Evolutionary conservation across 2,797 vertebrate genomes (phyloP), one percentile per base, ranked within the genome.

Genomic region (Chaetodon trifasciatus): DNA sequence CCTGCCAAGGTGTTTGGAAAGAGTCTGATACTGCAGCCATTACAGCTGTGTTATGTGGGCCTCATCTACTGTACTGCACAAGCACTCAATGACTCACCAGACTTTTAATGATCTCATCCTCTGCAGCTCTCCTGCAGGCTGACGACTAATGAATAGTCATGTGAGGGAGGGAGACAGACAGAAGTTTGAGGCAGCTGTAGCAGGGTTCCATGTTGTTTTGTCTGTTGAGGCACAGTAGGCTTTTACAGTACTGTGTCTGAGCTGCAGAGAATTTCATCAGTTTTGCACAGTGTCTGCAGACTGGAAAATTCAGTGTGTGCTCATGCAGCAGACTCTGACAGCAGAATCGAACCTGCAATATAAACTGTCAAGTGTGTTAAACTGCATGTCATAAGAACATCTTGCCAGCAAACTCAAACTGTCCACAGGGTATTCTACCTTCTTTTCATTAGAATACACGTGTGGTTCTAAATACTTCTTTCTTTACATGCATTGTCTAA

Each of bases 51-150:
- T 56, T 23, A 32, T 24, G 17, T 13, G 42, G 7, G 46, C 57
- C 50, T 63, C 11, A 47, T 62, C 44, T 49, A 35, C 16, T 32
- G 13, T 40, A 19, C 32, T 42, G 40, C 24, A 39, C 50, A 24
- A 24, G 37, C 28, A 23, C 16, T 40, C 63, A 21, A 3, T 28
- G 42, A 21, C 32, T 61, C 9, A 0, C 8, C 39, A 56, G 70
- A 66, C 52, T 46, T 40, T 37, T n/a, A 66, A 70, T 78, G 47
- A 71, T 53, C n/a, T 63, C 49, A 15, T 24, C 62, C 28, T 58
- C 47, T 68, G 49, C 65, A 56, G 55, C 39, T 53, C 52, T 35
- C 46, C 55, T 53, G 37, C 69, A 53, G 73, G 19, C 46, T 40
- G 57, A 69, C 0, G 3, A 52, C 42, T 50, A 24, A 74, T 50